Percentiles rank a stretch among this genome's conserved stretches.
Evolutionary conservation across 2,888 invertebrate genomes (phyloP).

Genomic region (Chymomyza fuscimana): DNA sequence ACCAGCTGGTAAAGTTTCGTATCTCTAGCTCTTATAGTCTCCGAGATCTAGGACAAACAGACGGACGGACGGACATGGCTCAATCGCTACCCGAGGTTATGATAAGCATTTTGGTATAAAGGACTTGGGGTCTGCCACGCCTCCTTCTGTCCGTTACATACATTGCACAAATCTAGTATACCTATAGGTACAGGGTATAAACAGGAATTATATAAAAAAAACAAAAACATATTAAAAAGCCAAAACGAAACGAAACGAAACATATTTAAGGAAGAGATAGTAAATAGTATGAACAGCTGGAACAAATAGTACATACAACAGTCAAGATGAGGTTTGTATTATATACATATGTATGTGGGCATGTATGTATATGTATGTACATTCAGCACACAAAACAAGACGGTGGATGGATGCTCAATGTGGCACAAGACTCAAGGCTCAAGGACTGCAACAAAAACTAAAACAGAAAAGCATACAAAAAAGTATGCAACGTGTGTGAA

Average conservation of each 20-base stretch:
- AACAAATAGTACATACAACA: conserved; percentile 29
- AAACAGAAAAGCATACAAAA: not conserved
- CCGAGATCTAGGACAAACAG: too few relatives aligned
- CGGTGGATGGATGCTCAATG: conserved; percentile 47
- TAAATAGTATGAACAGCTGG: conserved; percentile 26
- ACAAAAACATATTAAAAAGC: conserved; percentile 39
- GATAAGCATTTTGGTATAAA: too few relatives aligned
- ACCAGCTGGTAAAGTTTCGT: too few relatives aligned
- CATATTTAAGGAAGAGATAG: conserved; percentile 35
- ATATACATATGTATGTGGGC: not conserved
- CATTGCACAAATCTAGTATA: too few relatives aligned
- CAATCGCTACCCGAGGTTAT: too few relatives aligned
- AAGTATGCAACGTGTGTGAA: conserved; percentile 6
- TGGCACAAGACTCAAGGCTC: not conserved
- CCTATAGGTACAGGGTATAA: too few relatives aligned
- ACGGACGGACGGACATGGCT: too few relatives aligned
- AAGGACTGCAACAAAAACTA: not conserved
- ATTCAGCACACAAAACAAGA: conserved; percentile 44
- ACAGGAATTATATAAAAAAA: conserved; percentile 37
- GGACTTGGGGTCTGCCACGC: too few relatives aligned
- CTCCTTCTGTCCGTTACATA: too few relatives aligned
- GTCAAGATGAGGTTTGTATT: not conserved
- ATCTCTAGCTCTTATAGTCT: too few relatives aligned
- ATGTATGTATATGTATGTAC: conserved; percentile 12
- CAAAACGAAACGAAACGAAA: conserved; percentile 38